These are phyloP conservation scores for Apus apus DNA, from an alignment of 2,113 vertebrate species.

Conservation along the genomic window DNA sequence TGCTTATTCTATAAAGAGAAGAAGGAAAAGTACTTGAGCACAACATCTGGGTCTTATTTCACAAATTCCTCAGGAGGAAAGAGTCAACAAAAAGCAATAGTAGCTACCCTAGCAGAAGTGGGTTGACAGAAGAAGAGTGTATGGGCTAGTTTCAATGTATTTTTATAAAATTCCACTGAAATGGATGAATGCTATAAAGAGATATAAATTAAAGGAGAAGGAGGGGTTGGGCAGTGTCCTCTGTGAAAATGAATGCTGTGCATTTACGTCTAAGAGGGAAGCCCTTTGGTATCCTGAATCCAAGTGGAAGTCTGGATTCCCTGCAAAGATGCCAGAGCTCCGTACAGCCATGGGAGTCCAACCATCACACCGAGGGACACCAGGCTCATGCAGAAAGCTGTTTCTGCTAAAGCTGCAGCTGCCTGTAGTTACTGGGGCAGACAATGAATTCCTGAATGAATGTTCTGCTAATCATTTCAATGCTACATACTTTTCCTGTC, in stretches of 20 bases:
- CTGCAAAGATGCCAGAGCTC: not conserved
- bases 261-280: not conserved
- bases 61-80: not conserved
- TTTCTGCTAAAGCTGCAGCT: not conserved
- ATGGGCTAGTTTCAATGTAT: not conserved
- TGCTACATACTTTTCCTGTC: not conserved
- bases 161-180: not conserved
- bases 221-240: not conserved
- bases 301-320: not conserved
- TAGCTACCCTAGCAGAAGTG: not conserved
- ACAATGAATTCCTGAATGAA: not conserved
- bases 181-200: not conserved
- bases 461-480: not conserved
- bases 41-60: not conserved
- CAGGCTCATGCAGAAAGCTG: not conserved
- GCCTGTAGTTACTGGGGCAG: not conserved
- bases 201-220: not conserved
- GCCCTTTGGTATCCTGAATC: not conserved
- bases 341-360: not conserved
- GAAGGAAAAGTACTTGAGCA: not conserved
- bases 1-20: not conserved
- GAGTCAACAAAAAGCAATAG: not conserved
- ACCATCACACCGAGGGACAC: not conserved
- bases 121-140: not conserved
- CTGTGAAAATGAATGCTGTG: not conserved